Base-by-base conservation (phyloP, 2,797 vertebrate genomes). In the Hydrolagus colliei region DNA sequence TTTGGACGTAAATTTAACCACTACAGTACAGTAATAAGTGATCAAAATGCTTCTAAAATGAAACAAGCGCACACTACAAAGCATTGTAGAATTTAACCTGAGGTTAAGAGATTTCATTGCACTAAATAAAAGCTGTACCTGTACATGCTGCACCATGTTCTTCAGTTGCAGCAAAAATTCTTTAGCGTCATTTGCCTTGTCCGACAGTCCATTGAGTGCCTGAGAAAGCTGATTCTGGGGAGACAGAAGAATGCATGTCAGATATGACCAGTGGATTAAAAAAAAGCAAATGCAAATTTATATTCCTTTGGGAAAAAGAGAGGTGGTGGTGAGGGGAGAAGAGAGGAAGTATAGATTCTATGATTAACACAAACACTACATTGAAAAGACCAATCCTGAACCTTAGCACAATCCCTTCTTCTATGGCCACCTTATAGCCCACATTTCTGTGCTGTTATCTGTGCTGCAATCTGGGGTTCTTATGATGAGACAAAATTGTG, bases 71-170 rank as follows among this genome's bases (percentile, higher is more conserved):
- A 52, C 41, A 52, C 41, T 52, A 6, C 41, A 52, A 52, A 52
- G 41, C 41, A 52, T 52, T 52, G 41, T 52, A 52, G 32, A 13
- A 41, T 18, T 84, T 84, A 68, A 84, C 18, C 6, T 5, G 6
- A 3, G 12, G 32, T 59, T 9, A 71, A 32, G 16, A 67, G n/a
- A 71, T 71, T 35, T 41, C 41, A 68, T 20, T 84, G 41, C 27
- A 84, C 18, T 59, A 0, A 4, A 18, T 84, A 20, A 67, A 2
- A 62, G 0, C 22, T 0, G 0, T 96, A 98, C 97, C 97, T 99
- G 97, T 91, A 99, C 98, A 89, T 98, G 97, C 90, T 98, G 97
- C 84, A 98, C 97, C 95, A 97, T 98, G 91, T 96, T 98, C 86
- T 96, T 95, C 84, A 99, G 96, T 87, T 98, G 97, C 0, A 98